A percentile compares a stretch with the other conserved stretches of the same genome.
Evolutionary conservation across 2,888 invertebrate species (phyloP).

Genomic region (Atethmia centrago): DNA sequence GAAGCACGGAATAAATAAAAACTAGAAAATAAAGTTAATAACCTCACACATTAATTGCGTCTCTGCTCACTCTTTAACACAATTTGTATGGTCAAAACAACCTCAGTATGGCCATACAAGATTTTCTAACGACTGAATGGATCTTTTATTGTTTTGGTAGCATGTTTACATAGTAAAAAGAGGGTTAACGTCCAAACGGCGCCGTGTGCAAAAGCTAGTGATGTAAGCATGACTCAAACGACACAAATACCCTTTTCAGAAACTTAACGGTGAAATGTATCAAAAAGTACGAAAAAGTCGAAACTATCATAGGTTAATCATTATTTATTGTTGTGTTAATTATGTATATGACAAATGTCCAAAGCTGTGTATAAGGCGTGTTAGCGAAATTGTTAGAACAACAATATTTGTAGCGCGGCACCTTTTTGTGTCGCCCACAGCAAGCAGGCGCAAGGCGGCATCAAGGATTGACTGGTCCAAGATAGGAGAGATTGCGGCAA

Average conservation of each 20-base stretch:
- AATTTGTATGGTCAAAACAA: constrained; percentile 45
- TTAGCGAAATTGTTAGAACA: constrained; percentile 74
- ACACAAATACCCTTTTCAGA: constrained; percentile 64
- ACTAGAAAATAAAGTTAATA: constrained; percentile 26
- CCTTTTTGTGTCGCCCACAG: constrained; percentile 75
- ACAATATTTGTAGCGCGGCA: constrained; percentile 75
- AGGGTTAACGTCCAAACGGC: constrained; percentile 58
- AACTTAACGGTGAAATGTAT: constrained; percentile 63
- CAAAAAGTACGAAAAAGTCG: constrained; percentile 38
- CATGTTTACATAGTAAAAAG: constrained; percentile 60
- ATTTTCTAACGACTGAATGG: constrained; percentile 56
- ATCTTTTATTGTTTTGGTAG: constrained; percentile 52
- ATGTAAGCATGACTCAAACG: constrained; percentile 61
- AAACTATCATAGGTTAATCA: constrained; percentile 50
- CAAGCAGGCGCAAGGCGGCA: constrained; percentile 55
- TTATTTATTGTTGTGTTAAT: constrained; percentile 64
- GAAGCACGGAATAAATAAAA: not conserved
- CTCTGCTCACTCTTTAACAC: constrained; percentile 22
- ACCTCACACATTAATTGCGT: constrained; percentile 32
- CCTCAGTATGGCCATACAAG: constrained; percentile 51
- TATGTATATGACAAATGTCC: constrained; percentile 66
- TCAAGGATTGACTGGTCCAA: constrained; percentile 65
- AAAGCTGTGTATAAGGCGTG: constrained; percentile 61
- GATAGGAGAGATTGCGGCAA: constrained; percentile 11
- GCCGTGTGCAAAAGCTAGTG: constrained; percentile 67